Evolutionary conservation across 2,888 invertebrate species (phyloP).

Genomic region (Torymus texanus): DNA sequence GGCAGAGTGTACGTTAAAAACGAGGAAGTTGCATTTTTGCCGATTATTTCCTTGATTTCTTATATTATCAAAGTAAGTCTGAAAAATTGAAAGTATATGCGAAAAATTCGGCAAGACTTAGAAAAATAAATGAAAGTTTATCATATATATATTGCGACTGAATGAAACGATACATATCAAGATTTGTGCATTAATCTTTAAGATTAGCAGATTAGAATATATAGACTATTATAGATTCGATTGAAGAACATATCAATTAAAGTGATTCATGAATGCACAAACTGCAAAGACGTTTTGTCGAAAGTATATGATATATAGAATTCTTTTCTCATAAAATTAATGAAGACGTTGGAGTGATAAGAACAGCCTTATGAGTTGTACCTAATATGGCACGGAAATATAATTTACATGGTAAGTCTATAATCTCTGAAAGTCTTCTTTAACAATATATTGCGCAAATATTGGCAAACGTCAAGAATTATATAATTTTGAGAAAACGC

Average conservation of each 20-base stretch:
- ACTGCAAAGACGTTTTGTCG: background rate
- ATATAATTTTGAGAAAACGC: too few relatives aligned
- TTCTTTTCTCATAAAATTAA: too few relatives aligned
- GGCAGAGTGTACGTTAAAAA: background rate
- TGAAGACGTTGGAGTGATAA: background rate
- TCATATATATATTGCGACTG: conserved; percentile 65
- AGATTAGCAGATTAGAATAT: conserved; percentile 32
- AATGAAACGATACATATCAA: conserved; percentile 71
- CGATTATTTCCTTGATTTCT: background rate
- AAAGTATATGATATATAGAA: conserved; percentile 3
- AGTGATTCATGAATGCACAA: conserved; percentile 5
- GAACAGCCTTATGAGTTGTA: background rate
- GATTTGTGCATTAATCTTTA: conserved; percentile 62
- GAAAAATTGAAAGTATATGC: conserved; percentile 52
- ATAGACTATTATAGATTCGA: conserved; percentile 37
- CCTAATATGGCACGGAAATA: conserved; percentile 3
- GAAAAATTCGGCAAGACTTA: conserved; percentile 17
- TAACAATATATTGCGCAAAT: background rate
- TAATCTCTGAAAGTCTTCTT: background rate
- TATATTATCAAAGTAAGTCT: conserved; percentile 30
- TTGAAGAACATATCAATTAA: conserved; percentile 49
- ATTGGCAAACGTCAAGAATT: background rate
- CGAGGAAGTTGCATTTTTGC: background rate
- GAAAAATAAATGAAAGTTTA: conserved; percentile 59
- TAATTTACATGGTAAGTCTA: conserved; percentile 2